Evolutionary conservation across 2,113 vertebrate genomes (phyloP).

Genomic region (Centrocercus urophasianus): DNA sequence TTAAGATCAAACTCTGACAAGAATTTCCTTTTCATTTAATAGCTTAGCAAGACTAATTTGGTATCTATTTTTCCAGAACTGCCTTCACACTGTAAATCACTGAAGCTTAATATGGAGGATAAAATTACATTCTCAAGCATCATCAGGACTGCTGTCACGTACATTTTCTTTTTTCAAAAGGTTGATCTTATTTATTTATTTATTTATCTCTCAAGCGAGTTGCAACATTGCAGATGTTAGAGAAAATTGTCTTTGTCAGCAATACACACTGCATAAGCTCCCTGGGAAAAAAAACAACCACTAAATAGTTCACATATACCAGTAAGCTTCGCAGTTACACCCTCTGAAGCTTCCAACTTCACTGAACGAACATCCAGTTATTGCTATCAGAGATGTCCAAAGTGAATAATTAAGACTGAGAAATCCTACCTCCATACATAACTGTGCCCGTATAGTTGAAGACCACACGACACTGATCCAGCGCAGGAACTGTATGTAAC

Average conservation of each 20-base stretch:
- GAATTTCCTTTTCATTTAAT: background rate
- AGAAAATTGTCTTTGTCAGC: conserved; percentile 32
- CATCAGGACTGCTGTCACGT: background rate
- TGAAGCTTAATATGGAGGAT: background rate
- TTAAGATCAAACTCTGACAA: background rate
- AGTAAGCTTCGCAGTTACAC: background rate
- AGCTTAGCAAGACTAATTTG: background rate
- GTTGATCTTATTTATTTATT: background rate
- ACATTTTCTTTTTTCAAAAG: background rate
- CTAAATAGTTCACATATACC: background rate
- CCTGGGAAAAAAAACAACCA: background rate
- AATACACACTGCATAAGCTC: background rate
- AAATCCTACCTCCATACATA: conserved; percentile 94
- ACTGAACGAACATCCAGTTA: background rate
- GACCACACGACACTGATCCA: conserved; percentile 99
- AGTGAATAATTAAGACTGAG: background rate
- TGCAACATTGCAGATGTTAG: background rate
- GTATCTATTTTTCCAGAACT: background rate
- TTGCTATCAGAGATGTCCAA: background rate
- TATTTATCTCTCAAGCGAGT: background rate
- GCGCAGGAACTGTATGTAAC: conserved; percentile 94
- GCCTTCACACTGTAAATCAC: background rate
- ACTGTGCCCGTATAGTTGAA: conserved; percentile 98
- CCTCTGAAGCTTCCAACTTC: background rate
- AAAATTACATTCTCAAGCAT: conserved; percentile 1